A percentile compares a stretch with the other conserved stretches of the same genome.
Evolutionary conservation across 2,113 vertebrate species (phyloP).

Genomic region (Aegotheles bennettii): DNA sequence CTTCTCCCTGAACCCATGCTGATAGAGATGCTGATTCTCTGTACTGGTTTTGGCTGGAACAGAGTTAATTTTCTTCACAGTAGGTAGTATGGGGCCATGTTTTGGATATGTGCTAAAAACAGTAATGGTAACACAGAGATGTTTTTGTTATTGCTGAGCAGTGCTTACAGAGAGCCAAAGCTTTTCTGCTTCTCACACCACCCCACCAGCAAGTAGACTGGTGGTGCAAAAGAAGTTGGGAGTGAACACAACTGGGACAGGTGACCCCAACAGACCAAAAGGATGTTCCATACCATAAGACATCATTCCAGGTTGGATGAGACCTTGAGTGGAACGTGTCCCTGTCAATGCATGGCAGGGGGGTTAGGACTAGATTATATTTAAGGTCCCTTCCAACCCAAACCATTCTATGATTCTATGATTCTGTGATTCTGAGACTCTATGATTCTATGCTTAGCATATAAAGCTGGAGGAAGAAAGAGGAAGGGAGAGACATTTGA

Average conservation of each 20-base stretch:
- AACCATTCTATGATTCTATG: too few relatives aligned
- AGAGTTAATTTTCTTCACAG: rapidly evolving
- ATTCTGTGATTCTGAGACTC: too few relatives aligned
- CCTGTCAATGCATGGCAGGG: too few relatives aligned
- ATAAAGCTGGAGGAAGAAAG: not conserved
- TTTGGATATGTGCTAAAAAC: not conserved
- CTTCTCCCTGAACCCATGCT: not conserved
- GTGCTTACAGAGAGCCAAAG: not conserved
- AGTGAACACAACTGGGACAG: not conserved
- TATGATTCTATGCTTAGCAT: not conserved
- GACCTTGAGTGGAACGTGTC: too few relatives aligned
- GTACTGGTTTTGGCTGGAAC: not conserved
- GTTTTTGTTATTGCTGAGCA: not conserved
- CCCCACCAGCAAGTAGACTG: not conserved
- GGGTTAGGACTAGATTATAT: too few relatives aligned
- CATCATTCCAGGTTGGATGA: too few relatives aligned
- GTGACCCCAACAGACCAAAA: not conserved
- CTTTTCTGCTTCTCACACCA: not conserved
- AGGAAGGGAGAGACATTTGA: too few relatives aligned
- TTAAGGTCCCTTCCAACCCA: too few relatives aligned
- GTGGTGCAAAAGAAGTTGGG: not conserved
- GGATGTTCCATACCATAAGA: not conserved
- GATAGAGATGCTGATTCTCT: not conserved
- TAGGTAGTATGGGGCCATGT: not conserved
- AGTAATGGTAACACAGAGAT: rapidly evolving